phyloP scores from a whole-genome alignment of 2,113 vertebrate species.

The Rana temporaria region DNA sequence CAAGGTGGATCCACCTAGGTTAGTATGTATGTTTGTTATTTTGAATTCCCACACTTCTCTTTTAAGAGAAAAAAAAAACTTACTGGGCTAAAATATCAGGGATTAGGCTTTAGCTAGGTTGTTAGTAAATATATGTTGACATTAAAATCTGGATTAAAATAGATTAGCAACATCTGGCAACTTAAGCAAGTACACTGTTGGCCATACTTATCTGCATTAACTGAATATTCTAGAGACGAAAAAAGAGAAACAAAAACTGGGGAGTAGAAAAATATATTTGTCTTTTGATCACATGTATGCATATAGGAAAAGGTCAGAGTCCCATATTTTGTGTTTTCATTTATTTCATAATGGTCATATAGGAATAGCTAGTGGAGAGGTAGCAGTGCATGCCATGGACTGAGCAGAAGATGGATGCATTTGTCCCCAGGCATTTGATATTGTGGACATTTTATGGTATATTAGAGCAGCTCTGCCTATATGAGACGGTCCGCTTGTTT shows the following conservation, averaged over 20 bases:
- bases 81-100: not conserved
- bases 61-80: not conserved
- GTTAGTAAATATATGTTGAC: not conserved
- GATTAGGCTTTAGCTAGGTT: not conserved
- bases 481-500: slow-evolving; percentile 20
- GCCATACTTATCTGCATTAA: not conserved
- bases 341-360: not conserved
- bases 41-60: no score
- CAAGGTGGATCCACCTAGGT: no score
- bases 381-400: not conserved
- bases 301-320: not conserved
- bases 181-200: not conserved
- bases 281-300: not conserved
- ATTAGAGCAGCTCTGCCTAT: slow-evolving; percentile 3
- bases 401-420: slow-evolving; percentile 10
- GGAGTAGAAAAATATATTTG: not conserved
- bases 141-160: slow-evolving; percentile 7
- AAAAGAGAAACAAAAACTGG: not conserved
- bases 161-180: slow-evolving; percentile 1
- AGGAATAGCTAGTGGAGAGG: not conserved
- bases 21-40: no score
- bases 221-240: not conserved
- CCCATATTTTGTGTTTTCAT: not conserved
- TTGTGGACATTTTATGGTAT: not conserved
- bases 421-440: slow-evolving; percentile 15